A percentile compares a stretch with the other conserved stretches of the same genome.
These are phyloP conservation scores for Helobdella robusta DNA, from an alignment of 2,888 invertebrate genomes.

Conservation along the genomic window DNA sequence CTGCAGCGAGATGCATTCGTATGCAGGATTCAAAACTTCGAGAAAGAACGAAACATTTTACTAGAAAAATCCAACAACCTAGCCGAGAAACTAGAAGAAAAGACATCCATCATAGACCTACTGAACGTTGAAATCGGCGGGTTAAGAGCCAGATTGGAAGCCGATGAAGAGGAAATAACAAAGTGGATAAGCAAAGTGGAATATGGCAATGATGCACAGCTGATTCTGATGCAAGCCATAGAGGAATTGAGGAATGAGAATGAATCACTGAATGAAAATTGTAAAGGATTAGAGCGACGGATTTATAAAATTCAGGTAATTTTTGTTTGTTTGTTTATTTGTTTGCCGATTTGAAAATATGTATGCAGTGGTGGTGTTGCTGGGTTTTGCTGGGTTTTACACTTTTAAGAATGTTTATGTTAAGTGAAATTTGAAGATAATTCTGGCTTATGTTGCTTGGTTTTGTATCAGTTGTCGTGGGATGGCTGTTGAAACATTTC, in stretches of 20 bases:
- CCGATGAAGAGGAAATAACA: neutral
- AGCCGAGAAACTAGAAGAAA: neutral
- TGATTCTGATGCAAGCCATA: slow-evolving; percentile 19
- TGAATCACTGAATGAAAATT: neutral
- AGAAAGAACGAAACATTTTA: neutral
- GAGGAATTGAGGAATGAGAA: slow-evolving; percentile 12
- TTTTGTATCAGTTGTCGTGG: no score
- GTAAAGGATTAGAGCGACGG: no score
- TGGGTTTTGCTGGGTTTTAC: no score
- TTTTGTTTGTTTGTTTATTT: no score
- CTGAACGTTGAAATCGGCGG: slow-evolving; percentile 1
- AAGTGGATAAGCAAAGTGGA: slow-evolving; percentile 14
- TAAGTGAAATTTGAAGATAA: no score
- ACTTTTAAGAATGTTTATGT: no score
- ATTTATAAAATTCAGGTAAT: no score
- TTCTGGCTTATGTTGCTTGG: no score
- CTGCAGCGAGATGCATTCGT: slow-evolving; percentile 21
- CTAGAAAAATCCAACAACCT: neutral
- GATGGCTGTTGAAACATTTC: no score
- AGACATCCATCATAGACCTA: neutral
- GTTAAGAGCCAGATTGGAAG: slow-evolving; percentile 1
- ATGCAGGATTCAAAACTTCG: slow-evolving; percentile 15
- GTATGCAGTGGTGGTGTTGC: no score
- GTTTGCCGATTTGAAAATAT: no score
- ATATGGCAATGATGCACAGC: neutral